Conservation (phyloP, 2,888 invertebrate genomes). For the Macrophya alboannulata region DNA sequence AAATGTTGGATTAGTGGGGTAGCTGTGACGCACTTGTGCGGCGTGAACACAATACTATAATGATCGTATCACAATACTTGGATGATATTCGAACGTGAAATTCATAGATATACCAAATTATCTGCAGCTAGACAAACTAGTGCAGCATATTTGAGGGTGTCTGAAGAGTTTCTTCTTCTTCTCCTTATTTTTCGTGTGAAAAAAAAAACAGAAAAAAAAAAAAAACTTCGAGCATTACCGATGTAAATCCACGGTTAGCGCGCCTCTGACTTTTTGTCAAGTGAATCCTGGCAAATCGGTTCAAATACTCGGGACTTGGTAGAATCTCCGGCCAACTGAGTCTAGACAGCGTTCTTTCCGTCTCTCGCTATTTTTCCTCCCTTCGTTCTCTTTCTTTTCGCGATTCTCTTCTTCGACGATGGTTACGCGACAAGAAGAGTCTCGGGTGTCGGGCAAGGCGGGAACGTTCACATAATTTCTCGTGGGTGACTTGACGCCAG, state of each 20-base stretch:
- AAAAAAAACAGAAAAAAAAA: background rate
- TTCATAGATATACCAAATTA: background rate
- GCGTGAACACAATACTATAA: background rate
- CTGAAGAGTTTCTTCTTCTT: background rate
- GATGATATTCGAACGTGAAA: background rate
- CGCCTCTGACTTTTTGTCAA: constrained; percentile 72
- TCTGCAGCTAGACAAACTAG: background rate
- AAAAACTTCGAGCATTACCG: constrained; percentile 70
- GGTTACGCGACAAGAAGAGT: constrained; percentile 45
- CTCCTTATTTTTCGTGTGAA: background rate
- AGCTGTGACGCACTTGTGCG: background rate
- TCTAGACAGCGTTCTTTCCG: constrained; percentile 67
- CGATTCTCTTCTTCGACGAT: background rate
- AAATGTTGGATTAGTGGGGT: background rate
- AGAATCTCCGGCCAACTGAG: constrained; percentile 67
- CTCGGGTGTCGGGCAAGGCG: constrained; percentile 65
- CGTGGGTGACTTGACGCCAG: constrained; percentile 71
- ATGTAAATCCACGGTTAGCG: constrained; percentile 71
- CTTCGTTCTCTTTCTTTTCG: background rate
- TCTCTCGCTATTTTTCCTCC: background rate
- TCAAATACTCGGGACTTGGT: constrained; percentile 71
- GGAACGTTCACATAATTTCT: constrained; percentile 76
- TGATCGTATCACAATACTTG: background rate
- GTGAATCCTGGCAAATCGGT: constrained; percentile 76
- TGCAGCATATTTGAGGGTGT: background rate